Conservation (phyloP, 2,888 invertebrate genomes). For the Terebella lapidaria region DNA sequence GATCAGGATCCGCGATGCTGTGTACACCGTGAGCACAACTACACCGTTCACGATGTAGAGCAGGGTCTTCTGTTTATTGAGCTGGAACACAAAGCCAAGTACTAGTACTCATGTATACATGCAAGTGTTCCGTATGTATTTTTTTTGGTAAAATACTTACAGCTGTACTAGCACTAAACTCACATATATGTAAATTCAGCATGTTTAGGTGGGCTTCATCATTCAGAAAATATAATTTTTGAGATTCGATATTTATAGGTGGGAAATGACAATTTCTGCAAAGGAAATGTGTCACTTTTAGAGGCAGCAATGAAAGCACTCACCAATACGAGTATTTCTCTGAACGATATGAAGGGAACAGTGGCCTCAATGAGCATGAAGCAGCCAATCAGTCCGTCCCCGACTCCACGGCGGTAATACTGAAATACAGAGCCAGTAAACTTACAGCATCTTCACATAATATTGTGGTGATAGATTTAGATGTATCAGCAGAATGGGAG, state of each 20-base stretch:
- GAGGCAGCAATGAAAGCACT: not conserved
- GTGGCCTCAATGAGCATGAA: constrained; percentile 1
- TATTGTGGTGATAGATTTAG: not conserved
- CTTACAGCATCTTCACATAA: no score
- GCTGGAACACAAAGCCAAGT: constrained; percentile 1
- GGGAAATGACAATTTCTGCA: no score
- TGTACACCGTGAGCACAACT: not conserved
- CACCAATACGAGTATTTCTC: not conserved
- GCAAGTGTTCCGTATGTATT: no score
- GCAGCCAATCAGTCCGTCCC: not conserved
- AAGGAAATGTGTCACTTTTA: no score
- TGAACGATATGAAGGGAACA: not conserved
- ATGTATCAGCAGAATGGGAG: no score
- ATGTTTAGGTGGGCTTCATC: no score
- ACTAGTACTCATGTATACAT: no score
- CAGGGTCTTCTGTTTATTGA: not conserved
- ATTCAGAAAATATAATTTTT: no score
- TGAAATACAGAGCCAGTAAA: not conserved
- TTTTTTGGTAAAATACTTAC: no score
- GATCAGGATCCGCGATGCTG: not conserved
- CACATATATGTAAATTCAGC: no score
- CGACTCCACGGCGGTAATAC: not conserved
- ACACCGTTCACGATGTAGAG: not conserved
- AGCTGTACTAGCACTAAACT: no score
- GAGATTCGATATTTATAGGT: no score